Percentiles rank a stretch among this genome's conserved stretches.
Conservation (phyloP, 1,140 invertebrate species). For the Brachionus rubens region DNA sequence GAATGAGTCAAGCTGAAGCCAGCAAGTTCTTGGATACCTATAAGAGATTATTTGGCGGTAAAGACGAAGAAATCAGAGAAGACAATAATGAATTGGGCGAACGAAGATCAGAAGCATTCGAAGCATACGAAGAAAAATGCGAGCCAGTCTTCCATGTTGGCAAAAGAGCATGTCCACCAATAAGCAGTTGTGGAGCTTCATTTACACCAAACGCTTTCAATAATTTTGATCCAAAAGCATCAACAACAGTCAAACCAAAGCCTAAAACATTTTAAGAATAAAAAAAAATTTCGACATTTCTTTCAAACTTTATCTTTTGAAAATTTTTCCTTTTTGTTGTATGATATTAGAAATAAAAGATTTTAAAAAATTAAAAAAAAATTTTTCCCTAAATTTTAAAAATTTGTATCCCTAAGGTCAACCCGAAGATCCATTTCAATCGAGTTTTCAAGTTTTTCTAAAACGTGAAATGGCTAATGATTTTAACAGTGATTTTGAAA, state of each 20-base stretch:
- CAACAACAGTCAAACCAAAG: not conserved
- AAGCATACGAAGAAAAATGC: constrained; percentile 30
- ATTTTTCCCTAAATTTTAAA: not conserved
- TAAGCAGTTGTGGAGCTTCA: not conserved
- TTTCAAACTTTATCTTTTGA: not conserved
- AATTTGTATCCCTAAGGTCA: not conserved
- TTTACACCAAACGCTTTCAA: constrained; percentile 35
- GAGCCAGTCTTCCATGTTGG: constrained; percentile 5
- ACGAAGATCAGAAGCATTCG: constrained; percentile 14
- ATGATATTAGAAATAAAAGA: constrained; percentile 29
- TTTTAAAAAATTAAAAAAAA: not conserved
- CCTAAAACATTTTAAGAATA: not conserved
- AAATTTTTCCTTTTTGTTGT: not conserved
- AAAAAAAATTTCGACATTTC: not conserved
- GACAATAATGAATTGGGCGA: constrained; percentile 38
- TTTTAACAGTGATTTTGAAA: not conserved
- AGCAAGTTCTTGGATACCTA: constrained; percentile 40
- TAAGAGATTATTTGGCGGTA: constrained; percentile 28
- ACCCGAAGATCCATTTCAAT: not conserved
- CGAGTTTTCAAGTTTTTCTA: not conserved
- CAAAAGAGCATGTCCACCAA: constrained; percentile 35
- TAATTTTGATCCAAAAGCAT: constrained; percentile 35
- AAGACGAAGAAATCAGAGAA: constrained; percentile 29
- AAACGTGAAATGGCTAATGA: constrained; percentile 15
- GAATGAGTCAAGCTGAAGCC: constrained; percentile 22